Evolutionary conservation across 2,113 vertebrate species (phyloP).

Genomic region (Myrmophylax atrothorax): DNA sequence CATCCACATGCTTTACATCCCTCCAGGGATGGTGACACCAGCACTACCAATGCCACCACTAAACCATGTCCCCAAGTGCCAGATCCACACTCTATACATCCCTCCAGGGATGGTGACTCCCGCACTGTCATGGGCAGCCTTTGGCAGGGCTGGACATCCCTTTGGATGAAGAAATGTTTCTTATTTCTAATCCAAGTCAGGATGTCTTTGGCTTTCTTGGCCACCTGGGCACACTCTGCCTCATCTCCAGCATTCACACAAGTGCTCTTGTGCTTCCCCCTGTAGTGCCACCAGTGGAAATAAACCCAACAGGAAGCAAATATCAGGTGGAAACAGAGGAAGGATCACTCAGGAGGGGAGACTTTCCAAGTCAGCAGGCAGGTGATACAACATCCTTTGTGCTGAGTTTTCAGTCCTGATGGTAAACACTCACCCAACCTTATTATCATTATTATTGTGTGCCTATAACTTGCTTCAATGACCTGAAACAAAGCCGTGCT

Average conservation of each 20-base stretch:
- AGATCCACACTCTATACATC: neutral
- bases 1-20: neutral
- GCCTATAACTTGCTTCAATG: neutral
- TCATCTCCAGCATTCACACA: neutral
- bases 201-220: neutral
- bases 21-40: neutral
- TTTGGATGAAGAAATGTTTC: neutral
- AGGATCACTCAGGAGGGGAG: neutral
- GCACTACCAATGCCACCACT: neutral
- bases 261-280: neutral
- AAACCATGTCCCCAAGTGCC: neutral
- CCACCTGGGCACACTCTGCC: neutral
- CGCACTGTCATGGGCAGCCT: neutral
- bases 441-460: neutral
- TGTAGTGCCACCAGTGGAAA: fast-evolving
- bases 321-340: neutral
- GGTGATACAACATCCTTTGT: neutral
- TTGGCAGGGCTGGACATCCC: neutral
- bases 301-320: neutral
- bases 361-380: fast-evolving
- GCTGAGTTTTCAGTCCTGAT: neutral
- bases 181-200: neutral
- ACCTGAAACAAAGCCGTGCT: conserved; percentile 8
- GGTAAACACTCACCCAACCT: neutral
- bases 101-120: too few relatives aligned